Percentiles rank a stretch among this genome's conserved stretches.
Evolutionary conservation across 2,888 invertebrate genomes (phyloP).

Genomic region (Parnassius smintheus): DNA sequence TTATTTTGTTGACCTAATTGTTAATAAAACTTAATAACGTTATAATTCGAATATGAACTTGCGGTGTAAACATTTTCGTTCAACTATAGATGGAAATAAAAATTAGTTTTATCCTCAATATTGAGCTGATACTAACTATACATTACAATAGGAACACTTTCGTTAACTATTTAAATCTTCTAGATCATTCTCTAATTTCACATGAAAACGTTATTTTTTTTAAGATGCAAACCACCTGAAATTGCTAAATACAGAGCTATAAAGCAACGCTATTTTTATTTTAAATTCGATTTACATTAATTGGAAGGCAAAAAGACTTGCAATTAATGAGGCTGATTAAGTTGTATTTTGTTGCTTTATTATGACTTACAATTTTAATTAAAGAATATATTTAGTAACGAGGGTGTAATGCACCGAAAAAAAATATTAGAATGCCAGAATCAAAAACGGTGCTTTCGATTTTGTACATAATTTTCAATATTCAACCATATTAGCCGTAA

Average conservation of each 20-base stretch:
- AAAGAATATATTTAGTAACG: neutral
- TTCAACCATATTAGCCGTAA: slow-evolving; percentile 52
- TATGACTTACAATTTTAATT: too few species aligned
- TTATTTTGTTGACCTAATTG: slow-evolving; percentile 65
- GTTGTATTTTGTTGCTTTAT: too few species aligned
- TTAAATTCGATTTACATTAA: too few species aligned
- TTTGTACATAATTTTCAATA: slow-evolving; percentile 64
- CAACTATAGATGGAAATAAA: slow-evolving; percentile 47
- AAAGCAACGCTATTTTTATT: neutral
- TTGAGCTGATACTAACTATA: slow-evolving; percentile 60
- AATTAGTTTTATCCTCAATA: slow-evolving; percentile 59
- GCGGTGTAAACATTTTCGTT: slow-evolving; percentile 48
- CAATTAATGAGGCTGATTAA: too few species aligned
- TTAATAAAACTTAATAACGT: slow-evolving; percentile 56
- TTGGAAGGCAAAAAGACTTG: too few species aligned
- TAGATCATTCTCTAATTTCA: slow-evolving; percentile 26
- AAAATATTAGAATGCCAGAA: slow-evolving; percentile 58
- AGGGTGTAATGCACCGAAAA: slow-evolving; percentile 47
- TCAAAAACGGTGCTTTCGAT: slow-evolving; percentile 72
- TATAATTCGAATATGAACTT: slow-evolving; percentile 55
- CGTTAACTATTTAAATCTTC: slow-evolving; percentile 47
- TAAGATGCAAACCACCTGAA: neutral
- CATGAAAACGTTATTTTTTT: neutral
- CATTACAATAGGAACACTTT: slow-evolving; percentile 50
- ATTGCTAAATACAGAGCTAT: neutral